Conservation (phyloP, 2,113 vertebrate species). For the Miniopterus natalensis region DNA sequence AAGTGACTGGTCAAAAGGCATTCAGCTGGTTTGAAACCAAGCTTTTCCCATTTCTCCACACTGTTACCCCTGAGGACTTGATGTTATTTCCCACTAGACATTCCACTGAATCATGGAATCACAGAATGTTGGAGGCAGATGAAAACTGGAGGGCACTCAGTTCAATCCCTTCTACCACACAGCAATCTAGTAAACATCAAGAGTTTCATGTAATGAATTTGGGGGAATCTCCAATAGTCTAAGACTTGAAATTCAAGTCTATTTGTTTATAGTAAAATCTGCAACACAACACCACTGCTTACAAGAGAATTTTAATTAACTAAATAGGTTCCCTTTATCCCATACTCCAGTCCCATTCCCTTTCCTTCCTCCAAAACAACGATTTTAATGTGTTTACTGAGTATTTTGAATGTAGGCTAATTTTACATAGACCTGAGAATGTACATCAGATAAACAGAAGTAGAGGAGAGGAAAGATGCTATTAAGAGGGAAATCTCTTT, state of each 20-base stretch:
- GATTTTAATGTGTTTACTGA: background rate
- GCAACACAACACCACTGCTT: background rate
- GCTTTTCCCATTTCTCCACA: background rate
- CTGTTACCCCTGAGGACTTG: background rate
- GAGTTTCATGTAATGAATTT: slow-evolving; percentile 47
- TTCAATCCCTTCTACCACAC: background rate
- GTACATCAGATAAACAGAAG: background rate
- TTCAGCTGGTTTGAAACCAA: background rate
- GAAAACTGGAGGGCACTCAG: background rate
- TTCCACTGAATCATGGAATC: background rate
- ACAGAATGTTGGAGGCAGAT: background rate
- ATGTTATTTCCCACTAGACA: background rate
- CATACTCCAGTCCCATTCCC: background rate
- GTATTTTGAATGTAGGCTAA: background rate
- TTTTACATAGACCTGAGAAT: slow-evolving; percentile 20
- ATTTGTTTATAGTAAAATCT: slow-evolving; percentile 21
- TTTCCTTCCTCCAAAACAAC: background rate
- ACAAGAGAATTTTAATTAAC: slow-evolving; percentile 41
- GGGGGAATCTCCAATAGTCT: background rate
- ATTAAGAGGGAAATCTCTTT: slow-evolving; percentile 36
- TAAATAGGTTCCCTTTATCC: background rate
- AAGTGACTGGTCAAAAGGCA: background rate
- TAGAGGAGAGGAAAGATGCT: background rate
- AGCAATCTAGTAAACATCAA: background rate
- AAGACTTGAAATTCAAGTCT: slow-evolving; percentile 19